Base-by-base conservation (phyloP, 2,888 invertebrate genomes). In the Aspidapion aeneum region DNA sequence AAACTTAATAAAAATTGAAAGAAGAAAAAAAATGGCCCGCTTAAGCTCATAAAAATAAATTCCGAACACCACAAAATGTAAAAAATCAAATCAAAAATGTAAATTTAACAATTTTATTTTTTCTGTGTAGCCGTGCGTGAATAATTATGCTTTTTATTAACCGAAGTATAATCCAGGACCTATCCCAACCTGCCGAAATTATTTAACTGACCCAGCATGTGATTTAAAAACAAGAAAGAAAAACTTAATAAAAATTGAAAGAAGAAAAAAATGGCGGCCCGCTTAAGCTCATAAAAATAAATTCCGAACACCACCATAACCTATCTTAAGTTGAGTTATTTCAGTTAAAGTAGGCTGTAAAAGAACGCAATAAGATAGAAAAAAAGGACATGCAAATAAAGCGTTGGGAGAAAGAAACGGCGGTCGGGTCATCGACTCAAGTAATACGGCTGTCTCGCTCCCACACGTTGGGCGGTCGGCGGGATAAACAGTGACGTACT, bases 301-400 rank as follows among this genome's bases (percentile, higher is more conserved):
- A 72, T 73, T 73, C 73, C 73, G 20, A 72, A 73, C 35, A 35
- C 70, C 74, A 75, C 79, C 78, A 79, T 79, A 79, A 79, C 80
- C 80, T 80, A 78, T 76, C 77, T 74, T 75, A 78, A 76, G 75
- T 76, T 77, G 77, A 79, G 79, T 79, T 79, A 79, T 79, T 79
- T 79, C 79, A 78, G 79, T 78, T 78, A 78, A 78, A 78, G 77
- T 78, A 78, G 79, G 79, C 77, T 77, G 77, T 77, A 78, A 78
- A 78, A 78, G 78, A 79, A 78, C 77, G 77, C 77, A 77, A 77
- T 75, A 80, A 78, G 76, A 76, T 73, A 74, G 74, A 79, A 79
- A 79, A 78, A 78, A 78, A 79, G 75, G 76, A 75, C 79, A 80
- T 80, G 79, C 79, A 80, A 80, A 80, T 80, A 80, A 80, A 80